Evolutionary conservation across 2,888 invertebrate genomes (phyloP).

Genomic region (Andrena fulva): DNA sequence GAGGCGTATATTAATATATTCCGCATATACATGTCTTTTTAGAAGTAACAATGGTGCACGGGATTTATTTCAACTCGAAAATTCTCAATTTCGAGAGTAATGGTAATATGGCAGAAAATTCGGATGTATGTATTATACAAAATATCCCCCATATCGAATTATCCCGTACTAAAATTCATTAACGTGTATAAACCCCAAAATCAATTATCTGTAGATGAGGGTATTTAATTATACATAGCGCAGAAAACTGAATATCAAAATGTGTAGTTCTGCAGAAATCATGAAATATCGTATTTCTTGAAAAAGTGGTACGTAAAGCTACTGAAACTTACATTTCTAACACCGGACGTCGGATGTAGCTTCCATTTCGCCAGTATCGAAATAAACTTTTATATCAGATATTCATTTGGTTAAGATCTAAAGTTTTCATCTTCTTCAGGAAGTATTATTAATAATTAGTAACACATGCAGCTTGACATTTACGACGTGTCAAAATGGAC

Average conservation of each 20-base stretch:
- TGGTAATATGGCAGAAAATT: not conserved
- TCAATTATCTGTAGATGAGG: constrained; percentile 1
- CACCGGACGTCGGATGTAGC: too few relatives aligned
- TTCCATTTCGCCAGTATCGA: too few relatives aligned
- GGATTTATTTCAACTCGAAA: not conserved
- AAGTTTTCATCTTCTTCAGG: too few relatives aligned
- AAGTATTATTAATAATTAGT: too few relatives aligned
- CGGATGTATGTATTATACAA: constrained; percentile 5
- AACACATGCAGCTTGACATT: too few relatives aligned
- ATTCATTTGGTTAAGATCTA: too few relatives aligned
- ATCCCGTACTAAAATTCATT: constrained; percentile 2
- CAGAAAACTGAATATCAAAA: not conserved
- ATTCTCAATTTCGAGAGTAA: not conserved
- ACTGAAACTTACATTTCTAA: not conserved
- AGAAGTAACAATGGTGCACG: not conserved
- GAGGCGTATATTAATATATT: too few relatives aligned
- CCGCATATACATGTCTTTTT: not conserved
- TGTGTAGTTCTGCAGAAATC: not conserved
- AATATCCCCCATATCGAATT: constrained; percentile 6
- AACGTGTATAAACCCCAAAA: not conserved
- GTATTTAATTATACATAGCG: not conserved
- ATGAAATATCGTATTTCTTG: not conserved
- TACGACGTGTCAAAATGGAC: too few relatives aligned
- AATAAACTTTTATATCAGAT: too few relatives aligned
- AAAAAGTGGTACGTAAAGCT: not conserved